Conservation (phyloP, 2,113 vertebrate species). For the Tyrannus savana region DNA sequence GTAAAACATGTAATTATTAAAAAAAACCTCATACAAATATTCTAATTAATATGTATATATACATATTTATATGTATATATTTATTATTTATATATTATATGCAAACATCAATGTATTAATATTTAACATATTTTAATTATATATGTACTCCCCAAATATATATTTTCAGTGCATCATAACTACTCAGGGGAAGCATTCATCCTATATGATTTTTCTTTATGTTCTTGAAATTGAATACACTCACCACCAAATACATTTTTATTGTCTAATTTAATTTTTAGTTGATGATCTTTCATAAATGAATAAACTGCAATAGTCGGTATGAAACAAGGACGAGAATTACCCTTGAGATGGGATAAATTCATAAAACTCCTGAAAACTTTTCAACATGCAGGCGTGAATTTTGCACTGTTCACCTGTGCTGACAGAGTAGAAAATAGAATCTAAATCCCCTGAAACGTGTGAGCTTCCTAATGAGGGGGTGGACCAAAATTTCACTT, state of each 20-base stretch:
- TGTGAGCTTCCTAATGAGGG: slow-evolving; percentile 8
- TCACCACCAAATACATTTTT: not conserved
- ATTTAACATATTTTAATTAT: not conserved
- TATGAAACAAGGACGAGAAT: not conserved
- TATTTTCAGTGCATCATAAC: not conserved
- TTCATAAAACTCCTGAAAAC: not conserved
- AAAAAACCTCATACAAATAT: not conserved
- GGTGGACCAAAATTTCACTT: not conserved
- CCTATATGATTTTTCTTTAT: not conserved
- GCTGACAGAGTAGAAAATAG: not conserved
- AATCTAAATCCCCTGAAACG: not conserved
- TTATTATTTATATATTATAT: not conserved
- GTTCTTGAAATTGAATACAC: not conserved
- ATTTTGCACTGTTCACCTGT: not conserved
- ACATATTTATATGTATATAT: not conserved
- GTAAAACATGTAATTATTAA: not conserved
- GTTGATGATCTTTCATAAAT: not conserved
- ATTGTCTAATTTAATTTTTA: not conserved
- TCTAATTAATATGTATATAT: not conserved
- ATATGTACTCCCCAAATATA: not conserved
- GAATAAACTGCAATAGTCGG: not conserved
- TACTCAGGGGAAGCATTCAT: not conserved
- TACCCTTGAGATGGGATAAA: not conserved
- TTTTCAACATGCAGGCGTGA: not conserved
- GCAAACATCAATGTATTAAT: not conserved